These are phyloP conservation scores for Colletes latitarsis DNA, from an alignment of 1,140 invertebrate genomes.

Conservation along the genomic window DNA sequence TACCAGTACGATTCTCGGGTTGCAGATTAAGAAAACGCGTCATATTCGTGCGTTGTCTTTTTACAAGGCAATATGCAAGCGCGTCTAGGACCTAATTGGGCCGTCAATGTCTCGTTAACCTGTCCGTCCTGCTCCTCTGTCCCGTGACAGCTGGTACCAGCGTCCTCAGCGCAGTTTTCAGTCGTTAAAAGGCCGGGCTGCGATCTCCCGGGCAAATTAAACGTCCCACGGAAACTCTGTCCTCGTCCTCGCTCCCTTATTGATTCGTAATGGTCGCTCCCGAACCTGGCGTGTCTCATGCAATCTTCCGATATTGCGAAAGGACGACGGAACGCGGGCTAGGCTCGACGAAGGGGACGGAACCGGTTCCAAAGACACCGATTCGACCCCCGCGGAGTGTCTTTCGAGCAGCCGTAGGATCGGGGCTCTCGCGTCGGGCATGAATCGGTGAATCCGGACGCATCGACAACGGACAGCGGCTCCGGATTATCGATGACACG, in stretches of 20 bases:
- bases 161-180: conserved; percentile 51
- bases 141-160: conserved; percentile 67
- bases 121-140: conserved; percentile 40
- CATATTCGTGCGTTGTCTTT: background rate
- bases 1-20: no score
- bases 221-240: conserved; percentile 57
- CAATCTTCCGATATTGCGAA: conserved; percentile 63
- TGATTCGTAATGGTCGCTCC: conserved; percentile 63
- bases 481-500: conserved; percentile 26
- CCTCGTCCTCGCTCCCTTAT: conserved; percentile 52
- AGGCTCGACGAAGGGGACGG: background rate
- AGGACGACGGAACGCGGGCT: conserved; percentile 43
- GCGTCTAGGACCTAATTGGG: conserved; percentile 68
- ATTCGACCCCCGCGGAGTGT: conserved; percentile 35
- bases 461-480: background rate
- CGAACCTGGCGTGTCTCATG: conserved; percentile 63
- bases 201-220: conserved; percentile 66
- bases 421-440: background rate
- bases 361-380: conserved; percentile 46
- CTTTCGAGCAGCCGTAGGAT: conserved; percentile 10
- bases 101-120: conserved; percentile 70
- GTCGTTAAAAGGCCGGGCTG: conserved; percentile 49
- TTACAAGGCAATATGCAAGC: conserved; percentile 7
- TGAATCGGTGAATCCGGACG: background rate
- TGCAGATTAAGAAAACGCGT: background rate